Percentiles rank a stretch among this genome's conserved stretches.
These are phyloP conservation scores for Botia kubotai DNA, from an alignment of 2,797 vertebrate genomes.

Conservation along the genomic window DNA sequence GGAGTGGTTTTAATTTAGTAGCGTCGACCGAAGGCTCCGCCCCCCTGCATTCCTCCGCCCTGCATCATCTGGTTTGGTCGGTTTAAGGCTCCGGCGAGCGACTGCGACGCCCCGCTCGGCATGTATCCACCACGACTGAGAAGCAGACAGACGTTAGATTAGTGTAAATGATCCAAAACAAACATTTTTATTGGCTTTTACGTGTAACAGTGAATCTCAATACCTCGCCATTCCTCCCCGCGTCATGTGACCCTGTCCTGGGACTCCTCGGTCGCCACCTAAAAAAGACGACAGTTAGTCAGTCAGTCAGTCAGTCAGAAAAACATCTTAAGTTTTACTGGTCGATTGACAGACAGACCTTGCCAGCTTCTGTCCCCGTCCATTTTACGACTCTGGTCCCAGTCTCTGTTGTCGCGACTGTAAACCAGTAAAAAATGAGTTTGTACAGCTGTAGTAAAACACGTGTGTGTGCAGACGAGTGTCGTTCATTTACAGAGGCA, in stretches of 20 bases:
- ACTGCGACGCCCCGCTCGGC: conserved; percentile 82
- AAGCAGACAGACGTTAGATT: conserved; percentile 1
- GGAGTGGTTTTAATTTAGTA: conserved; percentile 68
- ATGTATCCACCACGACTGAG: conserved; percentile 84
- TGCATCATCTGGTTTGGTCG: conserved; percentile 82
- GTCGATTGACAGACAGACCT: conserved; percentile 59
- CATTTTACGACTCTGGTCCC: conserved; percentile 88
- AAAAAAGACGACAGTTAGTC: conserved; percentile 8
- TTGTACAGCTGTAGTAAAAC: no score
- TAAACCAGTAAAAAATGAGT: background rate
- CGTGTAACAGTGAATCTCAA: conserved; percentile 53
- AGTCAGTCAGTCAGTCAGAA: no score
- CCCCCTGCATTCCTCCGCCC: conserved; percentile 78
- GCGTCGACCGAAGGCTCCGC: conserved; percentile 78
- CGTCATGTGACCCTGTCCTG: conserved; percentile 81
- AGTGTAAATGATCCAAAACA: background rate
- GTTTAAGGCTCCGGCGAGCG: conserved; percentile 78
- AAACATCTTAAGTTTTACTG: no score
- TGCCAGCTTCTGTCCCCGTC: conserved; percentile 85
- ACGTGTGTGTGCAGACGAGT: no score
- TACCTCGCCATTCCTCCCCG: conserved; percentile 88
- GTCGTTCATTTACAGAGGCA: background rate
- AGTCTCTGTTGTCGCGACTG: conserved; percentile 85
- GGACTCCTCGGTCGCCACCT: conserved; percentile 85
- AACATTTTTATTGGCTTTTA: background rate